These are phyloP conservation scores for Zapus hudsonius DNA, from an alignment of 2,113 vertebrate genomes.

Conservation along the genomic window DNA sequence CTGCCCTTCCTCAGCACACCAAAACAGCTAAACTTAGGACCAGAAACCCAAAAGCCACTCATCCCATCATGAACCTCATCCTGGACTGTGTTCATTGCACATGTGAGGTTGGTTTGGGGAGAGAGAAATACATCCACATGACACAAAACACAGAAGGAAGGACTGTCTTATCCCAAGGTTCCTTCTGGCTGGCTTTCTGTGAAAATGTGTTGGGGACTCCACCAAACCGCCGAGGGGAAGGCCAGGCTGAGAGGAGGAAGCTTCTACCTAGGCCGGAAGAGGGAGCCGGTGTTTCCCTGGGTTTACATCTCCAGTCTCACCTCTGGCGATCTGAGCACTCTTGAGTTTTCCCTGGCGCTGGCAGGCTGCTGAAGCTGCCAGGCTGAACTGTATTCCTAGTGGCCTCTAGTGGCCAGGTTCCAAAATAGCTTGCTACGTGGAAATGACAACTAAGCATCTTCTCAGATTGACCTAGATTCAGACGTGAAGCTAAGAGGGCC, in stretches of 20 bases:
- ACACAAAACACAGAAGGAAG: neutral
- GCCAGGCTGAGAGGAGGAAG: neutral
- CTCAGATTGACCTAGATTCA: slow-evolving; percentile 56
- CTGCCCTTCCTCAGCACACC: too few species aligned
- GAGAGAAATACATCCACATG: neutral
- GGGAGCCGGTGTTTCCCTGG: neutral
- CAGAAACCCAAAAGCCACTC: neutral
- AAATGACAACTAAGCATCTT: neutral
- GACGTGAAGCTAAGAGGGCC: neutral
- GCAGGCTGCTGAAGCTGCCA: neutral
- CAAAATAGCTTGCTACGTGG: slow-evolving; percentile 31
- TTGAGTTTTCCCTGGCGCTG: neutral
- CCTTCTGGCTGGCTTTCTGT: slow-evolving; percentile 5
- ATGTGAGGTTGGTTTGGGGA: neutral
- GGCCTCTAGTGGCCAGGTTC: slow-evolving; percentile 70
- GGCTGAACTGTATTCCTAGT: slow-evolving; percentile 41
- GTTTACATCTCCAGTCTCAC: neutral
- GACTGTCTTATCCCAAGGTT: neutral
- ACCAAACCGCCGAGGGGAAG: neutral
- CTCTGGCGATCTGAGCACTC: neutral
- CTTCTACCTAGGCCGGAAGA: neutral
- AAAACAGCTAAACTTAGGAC: neutral
- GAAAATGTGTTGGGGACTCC: neutral
- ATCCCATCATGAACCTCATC: neutral
- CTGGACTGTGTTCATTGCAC: neutral